Evolutionary conservation across 2,797 vertebrate genomes (phyloP).

Genomic region (Gila robusta): DNA sequence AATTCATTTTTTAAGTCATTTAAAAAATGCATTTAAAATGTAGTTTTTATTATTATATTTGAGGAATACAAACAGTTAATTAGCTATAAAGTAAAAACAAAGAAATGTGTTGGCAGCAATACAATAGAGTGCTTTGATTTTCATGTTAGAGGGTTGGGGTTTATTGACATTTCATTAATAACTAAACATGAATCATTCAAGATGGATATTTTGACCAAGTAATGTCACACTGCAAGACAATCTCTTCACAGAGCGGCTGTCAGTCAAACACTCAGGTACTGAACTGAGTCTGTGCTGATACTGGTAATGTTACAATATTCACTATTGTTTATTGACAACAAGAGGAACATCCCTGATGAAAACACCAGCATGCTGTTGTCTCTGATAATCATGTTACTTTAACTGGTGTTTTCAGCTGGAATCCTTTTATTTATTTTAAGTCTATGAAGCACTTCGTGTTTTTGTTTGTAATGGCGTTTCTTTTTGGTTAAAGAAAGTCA

Average conservation of each 20-base stretch:
- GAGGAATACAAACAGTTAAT: not conserved
- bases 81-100: not conserved
- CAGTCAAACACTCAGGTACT: not conserved
- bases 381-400: not conserved
- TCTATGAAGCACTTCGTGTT: not conserved
- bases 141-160: not conserved
- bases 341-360: not conserved
- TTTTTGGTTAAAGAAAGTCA: not conserved
- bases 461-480: not conserved
- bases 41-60: too few relatives aligned
- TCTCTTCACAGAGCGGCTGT: not conserved
- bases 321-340: not conserved
- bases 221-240: not conserved
- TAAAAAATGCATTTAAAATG: not conserved
- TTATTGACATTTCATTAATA: not conserved
- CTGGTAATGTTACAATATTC: not conserved
- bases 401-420: not conserved
- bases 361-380: not conserved
- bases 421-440: not conserved
- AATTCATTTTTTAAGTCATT: not conserved
- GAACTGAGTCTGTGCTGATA: not conserved
- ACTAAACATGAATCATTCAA: not conserved
- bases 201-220: not conserved
- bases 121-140: not conserved
- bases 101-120: not conserved